phyloP scores from a whole-genome alignment of 2,797 vertebrate species.

The Melanotaenia maccullochi region DNA sequence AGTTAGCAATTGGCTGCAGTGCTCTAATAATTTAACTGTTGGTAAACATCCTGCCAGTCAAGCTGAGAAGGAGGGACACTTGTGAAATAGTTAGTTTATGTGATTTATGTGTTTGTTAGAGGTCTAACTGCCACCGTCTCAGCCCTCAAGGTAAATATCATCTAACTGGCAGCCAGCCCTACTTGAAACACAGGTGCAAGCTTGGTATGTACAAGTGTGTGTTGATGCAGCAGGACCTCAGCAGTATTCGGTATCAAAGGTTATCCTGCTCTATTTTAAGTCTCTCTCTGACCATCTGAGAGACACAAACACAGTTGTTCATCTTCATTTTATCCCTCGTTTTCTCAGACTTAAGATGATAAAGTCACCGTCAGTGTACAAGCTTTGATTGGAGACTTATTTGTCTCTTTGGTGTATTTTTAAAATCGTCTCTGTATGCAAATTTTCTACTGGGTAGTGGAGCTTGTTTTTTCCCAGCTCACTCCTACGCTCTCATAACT shows the following conservation, averaged over 20 bases:
- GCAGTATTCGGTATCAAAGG: slow-evolving; percentile 58
- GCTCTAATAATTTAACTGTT: not conserved
- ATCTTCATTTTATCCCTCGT: not conserved
- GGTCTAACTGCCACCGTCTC: slow-evolving; percentile 41
- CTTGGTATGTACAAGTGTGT: not conserved
- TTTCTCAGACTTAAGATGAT: not conserved
- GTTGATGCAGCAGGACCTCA: not conserved
- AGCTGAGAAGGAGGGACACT: not conserved
- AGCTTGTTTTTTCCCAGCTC: not conserved
- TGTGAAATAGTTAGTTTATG: slow-evolving; percentile 2
- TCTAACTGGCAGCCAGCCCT: slow-evolving; percentile 22
- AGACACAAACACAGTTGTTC: not conserved
- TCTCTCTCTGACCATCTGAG: not conserved
- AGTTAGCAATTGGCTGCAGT: not conserved
- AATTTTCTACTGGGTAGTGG: slow-evolving; percentile 28
- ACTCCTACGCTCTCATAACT: not conserved
- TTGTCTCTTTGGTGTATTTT: slow-evolving; percentile 8
- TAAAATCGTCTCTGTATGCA: slow-evolving; percentile 26
- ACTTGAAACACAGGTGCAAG: slow-evolving; percentile 33
- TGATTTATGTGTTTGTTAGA: slow-evolving; percentile 42
- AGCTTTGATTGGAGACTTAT: not conserved
- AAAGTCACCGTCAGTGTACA: not conserved
- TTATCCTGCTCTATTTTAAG: slow-evolving; percentile 52
- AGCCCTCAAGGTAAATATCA: slow-evolving; percentile 62
- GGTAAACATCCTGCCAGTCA: not conserved